Conservation (phyloP, 2,797 vertebrate genomes). For the Clarias pachynema region DNA sequence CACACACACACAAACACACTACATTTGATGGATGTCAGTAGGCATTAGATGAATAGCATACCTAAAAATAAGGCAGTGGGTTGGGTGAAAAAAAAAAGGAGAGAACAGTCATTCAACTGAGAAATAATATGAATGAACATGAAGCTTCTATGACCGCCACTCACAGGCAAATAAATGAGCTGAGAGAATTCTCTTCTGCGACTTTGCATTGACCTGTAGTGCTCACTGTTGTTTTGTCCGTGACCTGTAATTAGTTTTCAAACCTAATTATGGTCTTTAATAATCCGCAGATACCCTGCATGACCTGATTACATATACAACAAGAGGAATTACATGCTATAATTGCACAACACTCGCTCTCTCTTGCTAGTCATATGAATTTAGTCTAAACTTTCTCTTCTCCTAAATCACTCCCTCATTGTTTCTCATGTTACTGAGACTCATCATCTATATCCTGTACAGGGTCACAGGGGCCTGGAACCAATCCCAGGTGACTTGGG, state of each 20-base stretch:
- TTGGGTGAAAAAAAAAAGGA: background rate
- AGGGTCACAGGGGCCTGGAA: too few species aligned
- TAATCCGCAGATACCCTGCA: background rate
- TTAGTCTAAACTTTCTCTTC: background rate
- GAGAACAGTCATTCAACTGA: background rate
- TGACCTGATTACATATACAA: background rate
- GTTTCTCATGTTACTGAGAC: too few species aligned
- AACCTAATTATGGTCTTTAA: slow-evolving; percentile 8
- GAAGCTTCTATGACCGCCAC: background rate
- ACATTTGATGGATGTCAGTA: background rate
- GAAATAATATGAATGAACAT: background rate
- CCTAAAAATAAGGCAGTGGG: background rate
- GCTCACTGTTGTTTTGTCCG: background rate
- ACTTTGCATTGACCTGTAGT: background rate
- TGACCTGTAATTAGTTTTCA: slow-evolving; percentile 18
- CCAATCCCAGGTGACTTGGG: too few species aligned
- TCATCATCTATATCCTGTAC: too few species aligned
- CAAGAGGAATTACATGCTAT: background rate
- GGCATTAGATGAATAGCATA: background rate
- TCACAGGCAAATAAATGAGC: background rate
- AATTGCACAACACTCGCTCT: background rate
- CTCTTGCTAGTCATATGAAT: background rate
- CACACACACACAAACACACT: background rate
- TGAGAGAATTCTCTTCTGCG: background rate
- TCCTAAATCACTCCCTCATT: background rate